These are phyloP conservation scores for Drosophila nr. medialis DNA, from an alignment of 2,888 invertebrate species.

Conservation along the genomic window DNA sequence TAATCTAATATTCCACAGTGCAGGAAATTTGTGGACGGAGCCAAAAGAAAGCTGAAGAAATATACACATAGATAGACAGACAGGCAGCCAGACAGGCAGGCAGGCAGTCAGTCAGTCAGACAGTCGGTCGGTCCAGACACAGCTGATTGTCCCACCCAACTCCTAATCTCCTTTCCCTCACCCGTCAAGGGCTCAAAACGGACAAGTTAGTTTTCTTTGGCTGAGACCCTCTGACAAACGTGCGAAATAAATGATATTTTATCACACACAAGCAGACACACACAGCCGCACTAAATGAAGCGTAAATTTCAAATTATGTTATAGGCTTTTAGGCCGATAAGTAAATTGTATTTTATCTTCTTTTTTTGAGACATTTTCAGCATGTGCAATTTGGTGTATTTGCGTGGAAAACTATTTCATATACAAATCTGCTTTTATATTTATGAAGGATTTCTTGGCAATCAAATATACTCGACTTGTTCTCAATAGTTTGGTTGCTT, in stretches of 20 bases:
- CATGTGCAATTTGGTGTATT: slow-evolving; percentile 31
- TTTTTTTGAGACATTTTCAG: slow-evolving; percentile 37
- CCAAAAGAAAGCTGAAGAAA: slow-evolving; percentile 25
- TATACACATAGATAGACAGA: slow-evolving; percentile 22
- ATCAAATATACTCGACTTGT: neutral
- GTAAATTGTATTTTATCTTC: slow-evolving; percentile 56
- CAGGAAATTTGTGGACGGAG: slow-evolving; percentile 68
- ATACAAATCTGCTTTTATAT: slow-evolving; percentile 19
- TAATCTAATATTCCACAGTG: slow-evolving; percentile 73
- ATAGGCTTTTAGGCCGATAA: slow-evolving; percentile 67
- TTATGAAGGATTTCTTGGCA: slow-evolving; percentile 14
- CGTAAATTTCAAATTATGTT: slow-evolving; percentile 73
- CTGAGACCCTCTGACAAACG: slow-evolving; percentile 45
- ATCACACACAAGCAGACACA: slow-evolving; percentile 35
- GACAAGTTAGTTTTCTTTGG: slow-evolving; percentile 52
- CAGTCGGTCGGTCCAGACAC: slow-evolving; percentile 33
- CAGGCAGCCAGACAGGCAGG: neutral
- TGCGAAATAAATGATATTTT: slow-evolving; percentile 71
- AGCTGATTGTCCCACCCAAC: slow-evolving; percentile 47
- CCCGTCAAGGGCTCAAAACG: slow-evolving; percentile 25
- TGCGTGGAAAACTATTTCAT: slow-evolving; percentile 26
- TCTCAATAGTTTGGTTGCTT: neutral
- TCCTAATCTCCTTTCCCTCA: neutral
- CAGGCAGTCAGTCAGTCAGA: slow-evolving; percentile 2
- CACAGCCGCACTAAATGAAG: slow-evolving; percentile 56